Conservation (phyloP, 2,797 vertebrate genomes). For the Jordanella pulchra region DNA sequence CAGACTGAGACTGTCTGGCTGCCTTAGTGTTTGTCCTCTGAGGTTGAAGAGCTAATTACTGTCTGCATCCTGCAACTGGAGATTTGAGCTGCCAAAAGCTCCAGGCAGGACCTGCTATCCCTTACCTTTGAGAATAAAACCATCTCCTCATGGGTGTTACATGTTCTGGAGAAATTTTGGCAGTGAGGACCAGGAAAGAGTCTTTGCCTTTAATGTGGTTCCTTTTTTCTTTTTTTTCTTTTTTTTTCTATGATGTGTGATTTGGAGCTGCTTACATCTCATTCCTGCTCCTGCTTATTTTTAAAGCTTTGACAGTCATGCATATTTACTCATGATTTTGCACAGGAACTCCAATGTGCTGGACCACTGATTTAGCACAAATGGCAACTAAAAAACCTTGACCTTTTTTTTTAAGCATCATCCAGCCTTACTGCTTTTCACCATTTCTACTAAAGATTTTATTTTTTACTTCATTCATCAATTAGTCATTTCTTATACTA, state of each 20-base stretch:
- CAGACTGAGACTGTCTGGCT: constrained; percentile 42
- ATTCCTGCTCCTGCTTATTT: too few relatives aligned
- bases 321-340: too few relatives aligned
- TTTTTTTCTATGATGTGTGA: constrained; percentile 5
- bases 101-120: constrained; percentile 47
- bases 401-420: not conserved
- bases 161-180: constrained; percentile 23
- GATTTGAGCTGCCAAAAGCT: constrained; percentile 55
- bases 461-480: not conserved
- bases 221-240: too few relatives aligned
- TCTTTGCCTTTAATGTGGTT: constrained; percentile 33
- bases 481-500: constrained; percentile 4
- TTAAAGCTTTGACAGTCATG: too few relatives aligned
- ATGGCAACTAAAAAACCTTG: too few relatives aligned
- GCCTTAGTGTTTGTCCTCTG: constrained; percentile 58
- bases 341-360: too few relatives aligned
- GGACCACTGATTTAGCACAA: too few relatives aligned
- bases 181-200: constrained; percentile 6
- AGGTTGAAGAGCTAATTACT: constrained; percentile 71
- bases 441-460: not conserved
- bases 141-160: constrained; percentile 34
- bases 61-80: constrained; percentile 52
- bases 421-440: constrained; percentile 2
- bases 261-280: constrained; percentile 5
- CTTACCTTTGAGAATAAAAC: constrained; percentile 33